A percentile compares a stretch with the other conserved stretches of the same genome.
These are phyloP conservation scores for Carpatolechia fugitivella DNA, from an alignment of 2,888 invertebrate genomes.

Conservation along the genomic window DNA sequence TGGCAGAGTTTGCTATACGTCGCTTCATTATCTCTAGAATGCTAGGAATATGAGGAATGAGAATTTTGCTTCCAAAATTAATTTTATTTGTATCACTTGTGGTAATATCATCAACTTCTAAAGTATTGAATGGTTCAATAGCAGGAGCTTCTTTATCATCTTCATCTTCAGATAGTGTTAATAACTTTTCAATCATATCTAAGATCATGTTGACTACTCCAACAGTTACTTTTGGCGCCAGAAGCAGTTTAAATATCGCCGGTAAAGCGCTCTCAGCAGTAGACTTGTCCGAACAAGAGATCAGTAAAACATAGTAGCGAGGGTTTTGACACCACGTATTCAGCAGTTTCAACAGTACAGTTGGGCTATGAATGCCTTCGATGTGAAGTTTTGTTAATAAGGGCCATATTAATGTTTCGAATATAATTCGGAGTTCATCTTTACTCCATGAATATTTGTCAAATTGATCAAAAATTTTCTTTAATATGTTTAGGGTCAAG, in stretches of 20 bases:
- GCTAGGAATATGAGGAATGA: conserved; percentile 85
- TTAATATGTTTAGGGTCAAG: conserved; percentile 80
- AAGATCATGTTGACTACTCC: conserved; percentile 84
- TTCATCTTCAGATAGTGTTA: conserved; percentile 82
- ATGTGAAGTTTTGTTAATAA: conserved; percentile 85
- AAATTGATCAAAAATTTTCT: conserved; percentile 89
- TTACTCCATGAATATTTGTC: conserved; percentile 85
- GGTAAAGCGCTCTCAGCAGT: conserved; percentile 79
- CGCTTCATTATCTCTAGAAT: conserved; percentile 85
- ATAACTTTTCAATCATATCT: conserved; percentile 86
- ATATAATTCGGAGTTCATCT: conserved; percentile 86
- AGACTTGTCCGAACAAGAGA: conserved; percentile 75
- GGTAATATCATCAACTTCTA: conserved; percentile 38
- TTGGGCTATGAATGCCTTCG: conserved; percentile 91
- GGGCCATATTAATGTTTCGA: conserved; percentile 90
- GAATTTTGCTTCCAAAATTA: conserved; percentile 85
- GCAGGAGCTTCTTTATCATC: conserved; percentile 61
- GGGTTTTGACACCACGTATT: conserved; percentile 89
- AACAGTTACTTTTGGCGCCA: conserved; percentile 82
- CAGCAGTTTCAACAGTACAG: conserved; percentile 89
- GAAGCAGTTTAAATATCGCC: conserved; percentile 84
- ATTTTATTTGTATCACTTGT: conserved; percentile 56
- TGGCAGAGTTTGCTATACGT: conserved; percentile 80
- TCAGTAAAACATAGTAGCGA: conserved; percentile 85
- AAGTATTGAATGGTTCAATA: conserved; percentile 57